Evolutionary conservation across 2,888 invertebrate genomes (phyloP), one percentile per base, ranked within the genome.

Genomic region (Polietes domitor): DNA sequence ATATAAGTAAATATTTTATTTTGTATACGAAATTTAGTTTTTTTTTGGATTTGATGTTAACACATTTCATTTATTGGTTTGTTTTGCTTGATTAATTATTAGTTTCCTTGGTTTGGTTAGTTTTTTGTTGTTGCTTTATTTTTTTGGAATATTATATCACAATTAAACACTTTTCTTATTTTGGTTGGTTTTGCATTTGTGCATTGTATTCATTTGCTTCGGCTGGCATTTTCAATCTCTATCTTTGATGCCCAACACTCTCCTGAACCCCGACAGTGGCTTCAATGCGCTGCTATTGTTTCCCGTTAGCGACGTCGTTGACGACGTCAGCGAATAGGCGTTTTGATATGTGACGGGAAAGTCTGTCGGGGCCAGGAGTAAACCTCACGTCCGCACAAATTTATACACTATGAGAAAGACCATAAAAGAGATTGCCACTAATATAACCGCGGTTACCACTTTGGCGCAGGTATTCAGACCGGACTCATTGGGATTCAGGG

Each of bases 351-450:
- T 89, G 74, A 88, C 86, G 86, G 92, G 88, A 85, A 90, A 90
- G 77, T 92, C 92, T 87, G 92, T 89, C 90, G 95, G 95, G 92
- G 95, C 94, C 94, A 95, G 93, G 92, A 95, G 94, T 93, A 95
- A 95, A 85, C 95, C 95, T 96, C 95, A 96, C 95, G 95, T 95
- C 91, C 94, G 93, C 89, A 95, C 95, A 89, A 95, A 95, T 90
- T 95, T 95, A 89, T 95, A 95, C 78, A 96, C 95, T 24, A 95
- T 95, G 68, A 95, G 94, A 91, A 95, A 95, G 87, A 96, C 95
- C 89, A 96, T 92, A 85, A 95, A 94, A 88, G 95, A 95, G 82
- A 95, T 94, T 63, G 95, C 92, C 87, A 95, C 95, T 82, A 95
- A 90, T 26, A 95, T 94, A 24, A 95, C 91, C 6, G 95, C 95